Evolutionary conservation across 2,113 vertebrate species (phyloP).

Genomic region (Albula goreensis): DNA sequence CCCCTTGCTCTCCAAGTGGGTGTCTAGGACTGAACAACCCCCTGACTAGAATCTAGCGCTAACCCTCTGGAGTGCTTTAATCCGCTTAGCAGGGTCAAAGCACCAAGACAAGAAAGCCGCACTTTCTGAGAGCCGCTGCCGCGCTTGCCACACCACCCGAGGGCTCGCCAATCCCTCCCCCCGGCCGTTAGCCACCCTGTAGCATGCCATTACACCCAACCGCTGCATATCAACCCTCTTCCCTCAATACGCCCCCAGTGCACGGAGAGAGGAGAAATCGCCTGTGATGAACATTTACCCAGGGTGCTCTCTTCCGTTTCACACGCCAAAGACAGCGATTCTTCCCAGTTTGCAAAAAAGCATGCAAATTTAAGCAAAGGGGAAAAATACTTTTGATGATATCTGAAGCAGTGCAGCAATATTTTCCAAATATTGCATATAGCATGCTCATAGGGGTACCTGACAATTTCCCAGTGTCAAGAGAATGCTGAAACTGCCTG

Average conservation of each 20-base stretch:
- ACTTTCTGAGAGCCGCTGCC: conserved; percentile 52
- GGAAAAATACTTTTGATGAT: neutral
- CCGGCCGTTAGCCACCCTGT: conserved; percentile 34
- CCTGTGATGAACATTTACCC: neutral
- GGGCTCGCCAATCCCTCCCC: conserved; percentile 62
- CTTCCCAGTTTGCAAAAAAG: neutral
- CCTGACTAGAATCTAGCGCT: conserved; percentile 41
- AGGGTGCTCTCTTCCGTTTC: neutral
- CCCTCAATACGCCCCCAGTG: neutral
- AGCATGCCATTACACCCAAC: conserved; percentile 59
- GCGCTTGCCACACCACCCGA: conserved; percentile 49
- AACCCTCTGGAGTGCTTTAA: conserved; percentile 61
- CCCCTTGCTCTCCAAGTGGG: conserved; percentile 75
- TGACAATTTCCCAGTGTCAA: neutral
- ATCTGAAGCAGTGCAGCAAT: neutral
- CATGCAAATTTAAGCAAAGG: neutral
- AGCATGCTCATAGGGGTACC: neutral
- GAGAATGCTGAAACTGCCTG: neutral
- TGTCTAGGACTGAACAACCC: conserved; percentile 70
- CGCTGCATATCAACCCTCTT: conserved; percentile 23
- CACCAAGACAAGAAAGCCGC: conserved; percentile 43
- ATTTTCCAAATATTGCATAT: neutral
- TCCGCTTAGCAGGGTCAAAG: conserved; percentile 72
- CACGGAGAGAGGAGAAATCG: conserved; percentile 39
- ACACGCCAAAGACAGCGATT: neutral